Evolutionary conservation across 2,113 vertebrate species (phyloP).

Genomic region (Panurus biarmicus): DNA sequence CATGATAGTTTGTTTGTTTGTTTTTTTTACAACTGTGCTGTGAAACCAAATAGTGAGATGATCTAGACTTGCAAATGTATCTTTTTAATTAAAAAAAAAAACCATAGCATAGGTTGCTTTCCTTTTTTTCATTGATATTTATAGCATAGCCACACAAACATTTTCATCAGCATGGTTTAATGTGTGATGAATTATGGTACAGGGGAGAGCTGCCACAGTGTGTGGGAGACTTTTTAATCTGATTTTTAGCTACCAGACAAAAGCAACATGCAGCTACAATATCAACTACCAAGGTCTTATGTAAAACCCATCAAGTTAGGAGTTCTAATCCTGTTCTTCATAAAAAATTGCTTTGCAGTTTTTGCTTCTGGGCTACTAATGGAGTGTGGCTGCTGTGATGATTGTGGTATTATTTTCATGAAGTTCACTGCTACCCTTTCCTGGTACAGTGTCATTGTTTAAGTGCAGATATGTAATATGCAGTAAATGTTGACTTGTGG

Average conservation of each 20-base stretch:
- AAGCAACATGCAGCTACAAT: background rate
- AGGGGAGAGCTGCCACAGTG: background rate
- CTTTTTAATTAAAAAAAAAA: background rate
- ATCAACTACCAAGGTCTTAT: background rate
- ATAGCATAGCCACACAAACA: background rate
- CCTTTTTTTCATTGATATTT: background rate
- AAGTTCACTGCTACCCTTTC: background rate
- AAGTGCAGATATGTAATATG: background rate
- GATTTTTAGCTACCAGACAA: background rate
- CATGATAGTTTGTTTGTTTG: too few species aligned
- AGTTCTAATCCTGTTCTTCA: background rate
- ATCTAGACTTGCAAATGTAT: background rate
- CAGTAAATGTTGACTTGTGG: background rate
- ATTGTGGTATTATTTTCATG: background rate
- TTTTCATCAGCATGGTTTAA: background rate
- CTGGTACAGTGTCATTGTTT: background rate
- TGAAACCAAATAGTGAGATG: background rate
- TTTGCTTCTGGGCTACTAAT: too few species aligned
- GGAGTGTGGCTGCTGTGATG: background rate
- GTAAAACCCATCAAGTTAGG: background rate
- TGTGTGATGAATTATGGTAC: background rate
- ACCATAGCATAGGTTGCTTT: background rate
- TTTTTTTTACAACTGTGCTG: background rate
- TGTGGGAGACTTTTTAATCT: background rate
- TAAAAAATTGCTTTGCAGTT: background rate